Evolutionary conservation across 2,113 vertebrate species (phyloP).

Genomic region (Peucedramus taeniatus): DNA sequence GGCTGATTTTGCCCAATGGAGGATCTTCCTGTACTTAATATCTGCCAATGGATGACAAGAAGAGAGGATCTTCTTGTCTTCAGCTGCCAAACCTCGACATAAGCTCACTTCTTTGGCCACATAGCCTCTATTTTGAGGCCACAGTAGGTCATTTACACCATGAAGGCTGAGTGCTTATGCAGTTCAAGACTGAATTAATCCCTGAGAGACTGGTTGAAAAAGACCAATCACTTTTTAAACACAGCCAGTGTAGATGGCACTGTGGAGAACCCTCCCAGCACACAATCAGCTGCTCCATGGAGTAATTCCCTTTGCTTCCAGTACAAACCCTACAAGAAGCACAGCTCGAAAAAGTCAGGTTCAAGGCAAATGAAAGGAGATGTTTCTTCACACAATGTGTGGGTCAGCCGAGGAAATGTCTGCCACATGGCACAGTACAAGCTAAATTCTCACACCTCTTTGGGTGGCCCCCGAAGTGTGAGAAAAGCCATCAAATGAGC

Average conservation of each 20-base stretch:
- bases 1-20: background rate
- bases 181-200: background rate
- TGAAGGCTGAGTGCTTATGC: background rate
- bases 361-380: background rate
- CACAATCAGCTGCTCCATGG: background rate
- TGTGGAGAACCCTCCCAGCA: background rate
- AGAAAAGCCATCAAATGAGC: background rate
- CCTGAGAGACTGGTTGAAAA: background rate
- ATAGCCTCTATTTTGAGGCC: background rate
- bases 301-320: background rate
- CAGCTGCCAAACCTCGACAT: rapidly evolving
- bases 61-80: background rate
- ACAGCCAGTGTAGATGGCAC: background rate
- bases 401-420: background rate
- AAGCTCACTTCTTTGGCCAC: background rate
- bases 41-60: background rate
- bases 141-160: background rate
- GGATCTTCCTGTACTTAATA: background rate
- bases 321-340: background rate
- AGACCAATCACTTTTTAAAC: background rate
- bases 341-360: background rate
- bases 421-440: background rate
- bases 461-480: background rate
- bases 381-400: background rate
- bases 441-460: background rate